Evolutionary conservation across 1,140 invertebrate genomes (phyloP).

Genomic region (Cotesia glomerata): DNA sequence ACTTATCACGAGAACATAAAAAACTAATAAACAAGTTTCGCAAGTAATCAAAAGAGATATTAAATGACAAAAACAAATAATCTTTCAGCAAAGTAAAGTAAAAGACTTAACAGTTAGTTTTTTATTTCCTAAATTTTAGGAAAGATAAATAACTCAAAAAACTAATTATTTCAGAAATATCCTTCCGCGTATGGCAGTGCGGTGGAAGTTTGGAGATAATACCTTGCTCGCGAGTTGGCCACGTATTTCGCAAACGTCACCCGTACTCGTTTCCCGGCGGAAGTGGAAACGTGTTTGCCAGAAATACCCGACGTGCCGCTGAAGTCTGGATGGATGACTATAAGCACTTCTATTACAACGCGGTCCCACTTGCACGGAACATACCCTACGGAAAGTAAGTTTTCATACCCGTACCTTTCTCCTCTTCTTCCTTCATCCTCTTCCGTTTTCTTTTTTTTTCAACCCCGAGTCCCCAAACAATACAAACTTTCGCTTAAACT

Average conservation of each 20-base stretch:
- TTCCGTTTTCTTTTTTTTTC: too few species aligned
- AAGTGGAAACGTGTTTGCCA: constrained; percentile 87
- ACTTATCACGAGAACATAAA: not conserved
- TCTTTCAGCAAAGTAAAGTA: too few species aligned
- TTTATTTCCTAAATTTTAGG: too few species aligned
- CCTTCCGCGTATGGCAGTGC: constrained; percentile 93
- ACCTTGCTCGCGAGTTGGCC: constrained; percentile 90
- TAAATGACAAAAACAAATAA: too few species aligned
- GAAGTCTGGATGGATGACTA: constrained; percentile 98
- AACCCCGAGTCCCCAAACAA: not conserved
- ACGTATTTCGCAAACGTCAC: constrained; percentile 91
- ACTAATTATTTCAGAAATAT: constrained; percentile 66
- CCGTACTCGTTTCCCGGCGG: constrained; percentile 95
- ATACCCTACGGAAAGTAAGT: constrained; percentile 84
- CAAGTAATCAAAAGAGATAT: too few species aligned
- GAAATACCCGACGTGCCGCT: constrained; percentile 86
- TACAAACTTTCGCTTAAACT: not conserved
- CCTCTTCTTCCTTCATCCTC: not conserved
- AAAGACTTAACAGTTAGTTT: too few species aligned
- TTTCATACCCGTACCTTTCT: not conserved
- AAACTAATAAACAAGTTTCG: not conserved
- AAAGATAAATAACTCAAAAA: not conserved
- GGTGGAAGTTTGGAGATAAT: constrained; percentile 93
- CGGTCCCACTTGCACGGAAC: constrained; percentile 85
- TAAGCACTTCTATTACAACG: constrained; percentile 89